Conservation (phyloP, 1,140 invertebrate species). For the Leptoteleia sp. region DNA sequence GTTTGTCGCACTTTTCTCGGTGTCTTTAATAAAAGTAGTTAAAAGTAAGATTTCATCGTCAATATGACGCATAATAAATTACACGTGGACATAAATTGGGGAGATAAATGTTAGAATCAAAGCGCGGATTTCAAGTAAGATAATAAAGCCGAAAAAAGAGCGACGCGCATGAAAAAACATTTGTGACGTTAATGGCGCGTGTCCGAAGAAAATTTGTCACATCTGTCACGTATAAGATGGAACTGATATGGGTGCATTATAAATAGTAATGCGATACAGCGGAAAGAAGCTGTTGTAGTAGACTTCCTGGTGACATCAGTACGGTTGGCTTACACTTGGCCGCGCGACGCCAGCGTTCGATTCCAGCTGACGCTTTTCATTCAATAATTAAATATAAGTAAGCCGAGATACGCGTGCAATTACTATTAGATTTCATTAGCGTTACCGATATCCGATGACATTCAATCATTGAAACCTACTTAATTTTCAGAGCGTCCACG, state of each 20-base stretch:
- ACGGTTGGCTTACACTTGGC: slow-evolving; percentile 19
- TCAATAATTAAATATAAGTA: slow-evolving; percentile 38
- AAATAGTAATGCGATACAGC: slow-evolving; percentile 60
- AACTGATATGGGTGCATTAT: slow-evolving; percentile 46
- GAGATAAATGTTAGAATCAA: too few relatives aligned
- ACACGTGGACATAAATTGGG: too few relatives aligned
- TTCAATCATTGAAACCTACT: slow-evolving; percentile 28
- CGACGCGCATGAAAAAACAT: too few relatives aligned
- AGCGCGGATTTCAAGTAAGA: too few relatives aligned
- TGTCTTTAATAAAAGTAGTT: too few relatives aligned
- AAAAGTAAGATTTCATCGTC: too few relatives aligned
- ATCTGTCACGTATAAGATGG: slow-evolving; percentile 48
- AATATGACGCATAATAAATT: too few relatives aligned
- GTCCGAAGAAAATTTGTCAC: slow-evolving; percentile 40
- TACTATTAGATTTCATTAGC: slow-evolving; percentile 24
- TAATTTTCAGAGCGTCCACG: slow-evolving; percentile 19
- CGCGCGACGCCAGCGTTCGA: background rate
- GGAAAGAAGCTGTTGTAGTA: slow-evolving; percentile 56
- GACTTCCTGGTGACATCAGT: slow-evolving; percentile 58
- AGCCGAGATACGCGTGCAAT: slow-evolving; percentile 21
- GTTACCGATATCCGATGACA: slow-evolving; percentile 22
- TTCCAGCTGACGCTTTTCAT: slow-evolving; percentile 42
- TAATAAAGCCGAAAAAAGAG: too few relatives aligned
- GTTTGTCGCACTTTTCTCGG: too few relatives aligned
- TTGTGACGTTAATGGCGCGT: slow-evolving; percentile 7